A percentile compares a stretch with the other conserved stretches of the same genome.
phyloP scores from a whole-genome alignment of 2,888 invertebrate genomes.

The Pandemis corylana region DNA sequence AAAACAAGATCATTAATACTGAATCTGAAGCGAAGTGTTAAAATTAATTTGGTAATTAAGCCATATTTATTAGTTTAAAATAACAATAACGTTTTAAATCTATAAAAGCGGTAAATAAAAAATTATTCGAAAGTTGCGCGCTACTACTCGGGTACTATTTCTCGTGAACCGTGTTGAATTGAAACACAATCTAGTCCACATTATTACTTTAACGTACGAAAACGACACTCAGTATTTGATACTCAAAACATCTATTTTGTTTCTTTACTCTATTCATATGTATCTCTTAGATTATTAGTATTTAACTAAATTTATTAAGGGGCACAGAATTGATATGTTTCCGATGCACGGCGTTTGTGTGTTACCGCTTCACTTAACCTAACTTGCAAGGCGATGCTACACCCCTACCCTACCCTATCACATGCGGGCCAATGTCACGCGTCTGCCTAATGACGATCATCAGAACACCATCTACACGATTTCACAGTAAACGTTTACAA shows the following conservation, averaged over 20 bases:
- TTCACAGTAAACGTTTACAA: slow-evolving; percentile 75
- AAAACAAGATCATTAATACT: slow-evolving; percentile 81
- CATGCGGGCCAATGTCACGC: slow-evolving; percentile 83
- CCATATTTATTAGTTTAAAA: slow-evolving; percentile 73
- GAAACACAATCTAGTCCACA: slow-evolving; percentile 69
- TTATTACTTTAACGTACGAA: slow-evolving; percentile 70
- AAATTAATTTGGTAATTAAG: slow-evolving; percentile 82
- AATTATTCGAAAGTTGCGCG: slow-evolving; percentile 71
- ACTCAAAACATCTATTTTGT: slow-evolving; percentile 81
- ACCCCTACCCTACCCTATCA: slow-evolving; percentile 81
- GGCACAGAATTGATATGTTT: slow-evolving; percentile 93
- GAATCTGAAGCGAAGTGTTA: slow-evolving; percentile 79
- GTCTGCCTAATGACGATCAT: slow-evolving; percentile 62
- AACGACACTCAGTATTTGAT: slow-evolving; percentile 83
- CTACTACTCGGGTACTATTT: slow-evolving; percentile 76
- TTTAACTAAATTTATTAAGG: slow-evolving; percentile 87
- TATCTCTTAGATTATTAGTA: slow-evolving; percentile 81
- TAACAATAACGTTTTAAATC: slow-evolving; percentile 65
- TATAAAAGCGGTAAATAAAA: slow-evolving; percentile 62
- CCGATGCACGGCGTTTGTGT: slow-evolving; percentile 89
- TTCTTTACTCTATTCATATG: slow-evolving; percentile 81
- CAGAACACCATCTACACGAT: slow-evolving; percentile 72
- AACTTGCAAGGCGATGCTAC: slow-evolving; percentile 83
- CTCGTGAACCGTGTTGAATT: slow-evolving; percentile 58
- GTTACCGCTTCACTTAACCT: slow-evolving; percentile 84